Evolutionary conservation across 2,797 vertebrate genomes (phyloP), one percentile per base, ranked within the genome.

Genomic region (Corythornis leucogaster): DNA sequence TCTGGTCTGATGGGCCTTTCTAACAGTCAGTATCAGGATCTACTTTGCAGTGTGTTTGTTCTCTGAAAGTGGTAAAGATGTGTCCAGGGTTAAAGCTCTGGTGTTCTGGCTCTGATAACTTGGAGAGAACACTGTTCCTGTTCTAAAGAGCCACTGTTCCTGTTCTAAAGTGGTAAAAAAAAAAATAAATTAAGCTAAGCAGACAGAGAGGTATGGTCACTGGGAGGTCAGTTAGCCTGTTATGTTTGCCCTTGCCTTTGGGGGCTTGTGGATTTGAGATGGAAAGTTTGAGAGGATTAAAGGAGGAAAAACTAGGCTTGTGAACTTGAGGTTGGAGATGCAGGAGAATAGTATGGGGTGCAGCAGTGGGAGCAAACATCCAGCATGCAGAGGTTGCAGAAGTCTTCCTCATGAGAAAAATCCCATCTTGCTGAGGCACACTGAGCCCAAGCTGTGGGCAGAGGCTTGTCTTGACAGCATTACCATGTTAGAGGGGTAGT

Each of bases 401-500:
- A 30, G n/a, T 79, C 28, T 62, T 28, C 35, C 18, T 76, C 9
- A 35, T 28, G 30, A 42, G 42, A 68, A 61, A 75, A 28, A 28
- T 42, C 12, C 0, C 9, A 13, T 58, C 24, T 76, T 63, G 33
- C 42, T 79, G 53, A 66, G 48, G 46, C 18, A 24, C 11, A 1
- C 3, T 1, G 48, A 59, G 8, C 28, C 20, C 9, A 15, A 5
- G 43, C 42, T 51, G 15, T 54, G 89, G 43, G 9, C 68, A 77
- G 69, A 40, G 62, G 9, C 22, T 62, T 53, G 22, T 71, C 35
- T 42, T 22, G 64, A 22, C 35, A 35, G 5, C 0, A 3, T 8
- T 46, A 35, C 38, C 0, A 0, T 38, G 33, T 31, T 71, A 42
- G 67, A 22, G 13, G 9, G 68, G 25, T 45, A 30, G n/a, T 51